These are phyloP conservation scores for Drosophila picticornis DNA, from an alignment of 2,888 invertebrate genomes.

Conservation along the genomic window DNA sequence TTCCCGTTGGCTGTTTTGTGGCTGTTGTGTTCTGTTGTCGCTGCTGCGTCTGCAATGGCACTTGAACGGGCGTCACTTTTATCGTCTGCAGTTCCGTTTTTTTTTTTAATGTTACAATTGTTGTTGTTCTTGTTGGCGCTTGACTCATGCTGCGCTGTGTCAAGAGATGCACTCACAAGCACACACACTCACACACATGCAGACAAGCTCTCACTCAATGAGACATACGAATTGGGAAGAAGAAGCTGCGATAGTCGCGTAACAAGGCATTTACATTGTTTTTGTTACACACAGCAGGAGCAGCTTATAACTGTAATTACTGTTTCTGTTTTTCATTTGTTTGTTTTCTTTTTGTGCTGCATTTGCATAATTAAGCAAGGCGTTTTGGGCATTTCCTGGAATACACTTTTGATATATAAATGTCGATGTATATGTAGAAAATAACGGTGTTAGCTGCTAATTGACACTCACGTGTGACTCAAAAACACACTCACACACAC, in stretches of 20 bases:
- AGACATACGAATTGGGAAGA: slow-evolving; percentile 17
- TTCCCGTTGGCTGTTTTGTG: slow-evolving; percentile 52
- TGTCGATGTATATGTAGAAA: slow-evolving; percentile 12
- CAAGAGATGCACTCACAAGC: slow-evolving; percentile 60
- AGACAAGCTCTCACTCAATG: slow-evolving; percentile 42
- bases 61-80: slow-evolving; percentile 66
- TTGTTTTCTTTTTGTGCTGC: slow-evolving; percentile 24
- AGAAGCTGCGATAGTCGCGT: slow-evolving; percentile 5
- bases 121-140: slow-evolving; percentile 57
- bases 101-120: slow-evolving; percentile 24
- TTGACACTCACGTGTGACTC: slow-evolving; percentile 48
- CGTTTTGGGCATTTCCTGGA: slow-evolving; percentile 29
- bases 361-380: slow-evolving; percentile 28
- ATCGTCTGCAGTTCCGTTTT: slow-evolving; percentile 65
- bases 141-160: slow-evolving; percentile 74
- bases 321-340: slow-evolving; percentile 4
- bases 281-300: slow-evolving; percentile 45
- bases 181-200: slow-evolving; percentile 4
- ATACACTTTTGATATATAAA: slow-evolving; percentile 15
- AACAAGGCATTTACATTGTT: slow-evolving; percentile 58
- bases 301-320: slow-evolving; percentile 31
- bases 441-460: slow-evolving; percentile 49
- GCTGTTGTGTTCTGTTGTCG: slow-evolving; percentile 19
- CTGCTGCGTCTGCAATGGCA: slow-evolving; percentile 48
- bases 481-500: slow-evolving; percentile 22